A percentile compares a stretch with the other conserved stretches of the same genome.
These are phyloP conservation scores for Harpagoxenus sublaevis DNA, from an alignment of 2,888 invertebrate species.

Conservation along the genomic window DNA sequence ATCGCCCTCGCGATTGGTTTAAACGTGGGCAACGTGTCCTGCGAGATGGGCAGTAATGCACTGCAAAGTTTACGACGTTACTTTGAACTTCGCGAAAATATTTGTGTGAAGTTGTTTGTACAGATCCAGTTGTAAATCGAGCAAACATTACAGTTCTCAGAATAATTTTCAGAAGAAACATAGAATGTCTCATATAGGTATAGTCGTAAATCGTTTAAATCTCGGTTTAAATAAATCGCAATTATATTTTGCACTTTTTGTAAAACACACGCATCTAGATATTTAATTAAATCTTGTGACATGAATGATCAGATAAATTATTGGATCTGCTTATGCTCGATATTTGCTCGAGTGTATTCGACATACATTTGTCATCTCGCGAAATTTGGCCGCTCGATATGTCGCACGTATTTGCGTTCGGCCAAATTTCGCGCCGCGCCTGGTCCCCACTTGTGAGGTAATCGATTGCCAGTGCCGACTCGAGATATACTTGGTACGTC, in stretches of 20 bases:
- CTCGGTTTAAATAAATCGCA: background rate
- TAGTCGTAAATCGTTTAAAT: background rate
- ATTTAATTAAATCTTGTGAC: background rate
- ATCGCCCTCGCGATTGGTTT: background rate
- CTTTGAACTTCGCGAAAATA: background rate
- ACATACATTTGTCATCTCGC: background rate
- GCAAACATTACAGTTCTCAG: background rate
- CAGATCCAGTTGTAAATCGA: background rate
- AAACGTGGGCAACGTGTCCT: background rate
- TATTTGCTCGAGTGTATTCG: background rate
- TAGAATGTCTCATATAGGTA: background rate
- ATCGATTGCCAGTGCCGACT: constrained; percentile 22
- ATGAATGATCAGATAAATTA: no score
- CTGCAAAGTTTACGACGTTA: background rate
- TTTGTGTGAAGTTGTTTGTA: background rate
- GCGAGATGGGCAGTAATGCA: background rate
- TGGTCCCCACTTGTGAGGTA: background rate
- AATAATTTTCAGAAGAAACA: constrained; percentile 2
- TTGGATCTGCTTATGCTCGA: no score
- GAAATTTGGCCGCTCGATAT: background rate
- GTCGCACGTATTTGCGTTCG: background rate
- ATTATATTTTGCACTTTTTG: background rate
- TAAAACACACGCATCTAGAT: background rate
- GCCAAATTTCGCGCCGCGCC: constrained; percentile 10
- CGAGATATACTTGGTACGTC: constrained; percentile 12